Conservation (phyloP, 2,888 invertebrate species). For the Apodemia zela region DNA sequence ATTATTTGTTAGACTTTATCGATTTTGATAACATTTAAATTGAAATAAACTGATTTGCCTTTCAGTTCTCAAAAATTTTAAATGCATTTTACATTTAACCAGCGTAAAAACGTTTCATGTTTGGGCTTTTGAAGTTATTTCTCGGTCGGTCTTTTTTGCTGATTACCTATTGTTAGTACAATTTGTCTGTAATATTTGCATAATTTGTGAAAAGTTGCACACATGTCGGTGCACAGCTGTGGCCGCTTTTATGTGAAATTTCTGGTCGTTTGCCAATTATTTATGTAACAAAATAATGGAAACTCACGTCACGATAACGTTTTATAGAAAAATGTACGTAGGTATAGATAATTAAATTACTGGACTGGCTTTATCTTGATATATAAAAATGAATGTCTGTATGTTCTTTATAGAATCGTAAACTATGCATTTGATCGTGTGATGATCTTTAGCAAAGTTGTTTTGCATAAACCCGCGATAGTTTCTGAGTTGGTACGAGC, state of each 20-base stretch:
- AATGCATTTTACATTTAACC: background rate
- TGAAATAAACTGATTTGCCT: background rate
- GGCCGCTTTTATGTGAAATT: background rate
- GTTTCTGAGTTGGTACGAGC: too few species aligned
- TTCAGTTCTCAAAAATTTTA: background rate
- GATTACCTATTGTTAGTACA: conserved; percentile 11
- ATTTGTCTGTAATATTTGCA: conserved; percentile 4
- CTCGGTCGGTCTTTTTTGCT: background rate
- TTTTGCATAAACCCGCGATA: too few species aligned
- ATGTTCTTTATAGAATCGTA: too few species aligned
- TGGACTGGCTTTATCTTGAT: too few species aligned
- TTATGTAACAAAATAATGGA: background rate
- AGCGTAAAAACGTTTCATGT: background rate
- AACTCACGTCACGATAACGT: background rate
- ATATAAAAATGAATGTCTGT: too few species aligned
- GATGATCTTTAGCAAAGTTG: too few species aligned
- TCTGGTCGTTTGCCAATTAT: conserved; percentile 4
- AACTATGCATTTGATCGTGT: too few species aligned
- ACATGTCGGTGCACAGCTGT: background rate
- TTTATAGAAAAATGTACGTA: background rate
- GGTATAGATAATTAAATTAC: too few species aligned
- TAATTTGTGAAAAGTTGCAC: conserved; percentile 11
- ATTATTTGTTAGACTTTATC: background rate
- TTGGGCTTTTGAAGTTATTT: conserved; percentile 5
- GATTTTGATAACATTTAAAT: background rate